phyloP scores from a whole-genome alignment of 2,888 invertebrate species.

The Melanargia galathea region DNA sequence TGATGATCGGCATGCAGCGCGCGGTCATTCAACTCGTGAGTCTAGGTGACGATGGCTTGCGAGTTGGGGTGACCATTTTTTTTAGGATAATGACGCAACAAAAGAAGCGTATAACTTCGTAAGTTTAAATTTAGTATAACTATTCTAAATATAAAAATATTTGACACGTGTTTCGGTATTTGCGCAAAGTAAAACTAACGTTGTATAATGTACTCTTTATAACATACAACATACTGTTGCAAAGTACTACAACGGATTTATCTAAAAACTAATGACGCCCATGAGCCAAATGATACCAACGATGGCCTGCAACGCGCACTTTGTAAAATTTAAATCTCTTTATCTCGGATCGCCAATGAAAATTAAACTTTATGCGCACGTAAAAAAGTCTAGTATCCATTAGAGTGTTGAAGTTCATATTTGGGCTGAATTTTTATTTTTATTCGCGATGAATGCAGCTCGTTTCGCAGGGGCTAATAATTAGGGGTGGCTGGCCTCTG shows the following conservation, averaged over 20 bases:
- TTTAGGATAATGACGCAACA: no score
- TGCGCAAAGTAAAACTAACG: no score
- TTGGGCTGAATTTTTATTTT: constrained; percentile 43
- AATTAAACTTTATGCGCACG: constrained; percentile 45
- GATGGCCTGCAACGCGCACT: constrained; percentile 27
- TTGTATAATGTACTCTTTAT: no score
- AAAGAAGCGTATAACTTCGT: no score
- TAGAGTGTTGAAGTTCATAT: constrained; percentile 26
- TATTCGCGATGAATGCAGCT: constrained; percentile 47
- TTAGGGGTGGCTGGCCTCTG: constrained; percentile 44
- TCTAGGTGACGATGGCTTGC: no score
- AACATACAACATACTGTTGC: constrained; percentile 1
- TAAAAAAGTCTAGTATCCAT: constrained; percentile 43
- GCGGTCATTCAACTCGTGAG: no score
- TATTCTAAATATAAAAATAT: no score
- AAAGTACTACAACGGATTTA: constrained; percentile 16
- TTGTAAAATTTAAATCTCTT: constrained; percentile 36
- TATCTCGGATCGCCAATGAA: constrained; percentile 39
- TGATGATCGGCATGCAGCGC: no score
- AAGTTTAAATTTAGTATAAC: no score
- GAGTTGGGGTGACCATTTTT: no score
- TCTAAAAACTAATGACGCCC: constrained; percentile 40
- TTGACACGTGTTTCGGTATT: no score
- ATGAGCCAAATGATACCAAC: constrained; percentile 39
- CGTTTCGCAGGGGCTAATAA: constrained; percentile 50